These are phyloP conservation scores for Mactromeris polynyma DNA, from an alignment of 2,888 invertebrate genomes.

Conservation along the genomic window DNA sequence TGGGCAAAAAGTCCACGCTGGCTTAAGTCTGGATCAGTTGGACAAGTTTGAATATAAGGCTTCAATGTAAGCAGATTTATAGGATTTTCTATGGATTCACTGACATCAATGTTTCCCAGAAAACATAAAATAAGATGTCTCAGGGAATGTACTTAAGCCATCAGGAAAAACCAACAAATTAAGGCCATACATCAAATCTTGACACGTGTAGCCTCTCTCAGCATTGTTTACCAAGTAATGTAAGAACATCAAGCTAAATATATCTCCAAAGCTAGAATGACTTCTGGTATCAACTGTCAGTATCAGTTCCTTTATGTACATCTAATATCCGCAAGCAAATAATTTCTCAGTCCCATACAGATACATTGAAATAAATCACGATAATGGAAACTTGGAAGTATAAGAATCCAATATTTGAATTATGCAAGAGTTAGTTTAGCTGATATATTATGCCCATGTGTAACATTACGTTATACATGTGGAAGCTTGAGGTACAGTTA, in stretches of 20 bases:
- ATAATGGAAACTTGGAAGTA: neutral
- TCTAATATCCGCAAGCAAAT: neutral
- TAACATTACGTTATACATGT: no score
- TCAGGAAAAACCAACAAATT: slow-evolving; percentile 13
- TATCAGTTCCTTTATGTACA: neutral
- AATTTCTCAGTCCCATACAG: neutral
- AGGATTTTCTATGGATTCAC: slow-evolving; percentile 4
- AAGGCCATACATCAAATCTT: slow-evolving; percentile 12
- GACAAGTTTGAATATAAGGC: neutral
- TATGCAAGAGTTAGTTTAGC: no score
- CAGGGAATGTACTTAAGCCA: neutral
- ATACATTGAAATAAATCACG: neutral
- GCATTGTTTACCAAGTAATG: neutral
- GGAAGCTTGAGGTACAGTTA: no score
- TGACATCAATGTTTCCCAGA: neutral
- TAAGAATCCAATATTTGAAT: neutral
- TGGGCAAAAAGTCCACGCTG: neutral
- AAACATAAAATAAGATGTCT: slow-evolving; percentile 12
- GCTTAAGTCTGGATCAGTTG: neutral
- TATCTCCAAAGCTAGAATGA: neutral
- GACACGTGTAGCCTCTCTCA: neutral
- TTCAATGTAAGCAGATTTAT: neutral
- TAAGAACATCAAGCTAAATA: neutral
- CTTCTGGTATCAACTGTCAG: neutral
- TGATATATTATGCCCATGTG: no score